Conservation (phyloP, 2,888 invertebrate species). For the Erebia epiphron region DNA sequence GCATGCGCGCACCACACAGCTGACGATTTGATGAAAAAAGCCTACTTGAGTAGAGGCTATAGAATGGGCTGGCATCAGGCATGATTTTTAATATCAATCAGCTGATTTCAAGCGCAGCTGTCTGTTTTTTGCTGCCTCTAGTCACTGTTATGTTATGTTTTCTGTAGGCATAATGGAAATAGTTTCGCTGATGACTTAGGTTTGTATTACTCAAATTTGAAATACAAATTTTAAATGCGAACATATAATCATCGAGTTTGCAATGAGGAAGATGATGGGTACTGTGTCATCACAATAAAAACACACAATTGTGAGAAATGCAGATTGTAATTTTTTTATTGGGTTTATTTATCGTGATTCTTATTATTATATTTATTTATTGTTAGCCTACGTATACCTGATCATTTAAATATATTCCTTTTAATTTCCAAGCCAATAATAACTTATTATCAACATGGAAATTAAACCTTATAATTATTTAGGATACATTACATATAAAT, state of each 20-base stretch:
- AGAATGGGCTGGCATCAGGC: slow-evolving; percentile 29
- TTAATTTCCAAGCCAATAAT: background rate
- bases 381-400: background rate
- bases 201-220: background rate
- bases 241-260: background rate
- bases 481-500: no score
- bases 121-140: background rate
- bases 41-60: slow-evolving; percentile 56
- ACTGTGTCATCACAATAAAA: background rate
- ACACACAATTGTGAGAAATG: background rate
- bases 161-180: background rate
- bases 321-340: background rate
- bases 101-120: slow-evolving; percentile 55
- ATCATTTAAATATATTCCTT: background rate
- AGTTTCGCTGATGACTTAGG: background rate
- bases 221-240: background rate
- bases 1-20: slow-evolving; percentile 68
- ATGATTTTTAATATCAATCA: slow-evolving; percentile 52
- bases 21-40: slow-evolving; percentile 58
- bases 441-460: background rate
- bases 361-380: background rate
- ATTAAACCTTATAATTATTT: background rate
- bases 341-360: background rate
- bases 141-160: background rate
- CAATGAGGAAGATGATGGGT: background rate